A percentile compares a stretch with the other conserved stretches of the same genome.
phyloP scores from a whole-genome alignment of 2,888 invertebrate species.

The Meghimatium bilineatum region DNA sequence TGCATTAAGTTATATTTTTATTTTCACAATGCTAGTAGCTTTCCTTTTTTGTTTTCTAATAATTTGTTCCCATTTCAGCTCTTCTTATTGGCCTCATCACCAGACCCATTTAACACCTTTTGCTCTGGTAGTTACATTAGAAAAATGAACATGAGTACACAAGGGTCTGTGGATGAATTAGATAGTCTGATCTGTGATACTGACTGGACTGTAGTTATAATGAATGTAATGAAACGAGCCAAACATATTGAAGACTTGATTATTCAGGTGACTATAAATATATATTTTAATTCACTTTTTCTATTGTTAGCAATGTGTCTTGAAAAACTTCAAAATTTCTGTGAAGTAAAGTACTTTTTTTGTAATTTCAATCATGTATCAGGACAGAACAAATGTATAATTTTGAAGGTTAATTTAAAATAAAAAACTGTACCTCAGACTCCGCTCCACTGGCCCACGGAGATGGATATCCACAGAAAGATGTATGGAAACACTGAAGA shows the following conservation, averaged over 20 bases:
- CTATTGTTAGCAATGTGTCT: background rate
- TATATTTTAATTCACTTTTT: background rate
- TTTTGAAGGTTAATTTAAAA: too few relatives aligned
- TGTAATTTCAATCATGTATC: too few relatives aligned
- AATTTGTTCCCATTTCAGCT: constrained; percentile 44
- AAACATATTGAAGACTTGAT: constrained; percentile 44
- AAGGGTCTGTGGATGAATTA: constrained; percentile 57
- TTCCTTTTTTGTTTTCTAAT: background rate
- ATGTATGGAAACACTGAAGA: too few relatives aligned
- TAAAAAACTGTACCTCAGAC: too few relatives aligned
- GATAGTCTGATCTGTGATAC: constrained; percentile 58
- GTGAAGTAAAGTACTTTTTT: background rate
- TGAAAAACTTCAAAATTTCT: background rate
- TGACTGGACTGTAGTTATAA: constrained; percentile 54
- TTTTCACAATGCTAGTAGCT: background rate
- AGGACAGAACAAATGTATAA: too few relatives aligned
- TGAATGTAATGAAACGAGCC: constrained; percentile 41
- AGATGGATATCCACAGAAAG: too few relatives aligned
- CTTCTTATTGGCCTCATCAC: constrained; percentile 34
- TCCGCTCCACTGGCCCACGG: too few relatives aligned
- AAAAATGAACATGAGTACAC: constrained; percentile 54
- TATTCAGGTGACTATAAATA: constrained; percentile 50
- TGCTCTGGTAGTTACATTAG: constrained; percentile 54
- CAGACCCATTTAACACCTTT: constrained; percentile 49
- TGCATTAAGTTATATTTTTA: background rate